These are phyloP conservation scores for Hedya salicella DNA, from an alignment of 2,888 invertebrate genomes.

Conservation along the genomic window DNA sequence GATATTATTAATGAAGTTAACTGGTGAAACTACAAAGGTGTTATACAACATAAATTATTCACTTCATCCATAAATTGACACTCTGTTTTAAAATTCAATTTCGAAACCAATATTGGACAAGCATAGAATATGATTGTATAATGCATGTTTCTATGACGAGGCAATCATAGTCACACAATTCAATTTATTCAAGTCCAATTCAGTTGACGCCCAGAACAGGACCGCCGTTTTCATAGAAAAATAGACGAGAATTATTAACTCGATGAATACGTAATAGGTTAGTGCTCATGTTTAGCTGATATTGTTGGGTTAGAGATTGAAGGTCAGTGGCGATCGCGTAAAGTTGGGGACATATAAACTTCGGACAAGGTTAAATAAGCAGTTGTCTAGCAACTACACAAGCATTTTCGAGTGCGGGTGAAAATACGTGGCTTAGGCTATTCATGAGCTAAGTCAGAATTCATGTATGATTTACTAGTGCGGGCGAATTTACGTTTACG, in stretches of 20 bases:
- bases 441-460: too few species aligned
- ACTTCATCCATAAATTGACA: background rate
- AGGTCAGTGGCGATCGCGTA: slow-evolving; percentile 10
- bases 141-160: slow-evolving; percentile 66
- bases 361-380: background rate
- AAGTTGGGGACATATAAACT: slow-evolving; percentile 18
- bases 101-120: slow-evolving; percentile 59
- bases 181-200: slow-evolving; percentile 75
- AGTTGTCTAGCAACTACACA: background rate
- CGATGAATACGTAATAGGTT: slow-evolving; percentile 64
- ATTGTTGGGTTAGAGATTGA: slow-evolving; percentile 22
- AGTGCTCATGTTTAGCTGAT: slow-evolving; percentile 50
- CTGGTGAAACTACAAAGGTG: too few species aligned
- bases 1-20: too few species aligned
- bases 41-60: background rate
- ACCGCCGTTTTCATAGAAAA: slow-evolving; percentile 66
- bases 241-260: slow-evolving; percentile 67
- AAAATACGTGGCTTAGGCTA: too few species aligned
- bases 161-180: slow-evolving; percentile 72
- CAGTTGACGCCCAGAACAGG: slow-evolving; percentile 67
- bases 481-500: too few species aligned
- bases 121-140: slow-evolving; percentile 54
- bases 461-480: too few species aligned
- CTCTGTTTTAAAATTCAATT: slow-evolving; percentile 52
- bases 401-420: background rate